Evolutionary conservation across 1,140 invertebrate genomes (phyloP).

Genomic region (Cataglyphis hispanica): DNA sequence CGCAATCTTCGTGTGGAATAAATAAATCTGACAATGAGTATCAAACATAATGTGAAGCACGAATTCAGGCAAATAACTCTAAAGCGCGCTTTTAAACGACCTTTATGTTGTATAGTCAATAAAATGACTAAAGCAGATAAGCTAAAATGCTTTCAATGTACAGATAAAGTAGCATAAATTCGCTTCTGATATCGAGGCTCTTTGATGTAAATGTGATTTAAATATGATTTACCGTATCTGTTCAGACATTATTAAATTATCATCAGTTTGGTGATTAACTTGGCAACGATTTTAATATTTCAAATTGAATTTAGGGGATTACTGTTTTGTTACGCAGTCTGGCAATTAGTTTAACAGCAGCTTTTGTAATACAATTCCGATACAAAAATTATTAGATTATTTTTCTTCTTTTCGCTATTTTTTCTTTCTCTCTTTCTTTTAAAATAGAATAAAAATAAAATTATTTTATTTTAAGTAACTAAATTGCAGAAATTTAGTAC

Average conservation of each 20-base stretch:
- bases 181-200: background rate
- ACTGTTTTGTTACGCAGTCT: background rate
- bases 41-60: background rate
- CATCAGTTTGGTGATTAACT: background rate
- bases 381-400: background rate
- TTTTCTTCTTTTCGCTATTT: too few relatives aligned
- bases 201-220: slow-evolving; percentile 35
- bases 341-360: background rate
- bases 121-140: slow-evolving; percentile 40
- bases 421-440: background rate
- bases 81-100: slow-evolving; percentile 10
- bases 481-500: background rate
- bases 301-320: background rate
- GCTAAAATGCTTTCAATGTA: slow-evolving; percentile 15
- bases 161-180: slow-evolving; percentile 1
- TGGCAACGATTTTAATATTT: background rate
- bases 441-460: background rate
- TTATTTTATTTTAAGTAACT: slow-evolving; percentile 5
- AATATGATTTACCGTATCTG: slow-evolving; percentile 21
- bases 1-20: background rate
- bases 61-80: slow-evolving; percentile 24
- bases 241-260: background rate
- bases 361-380: background rate
- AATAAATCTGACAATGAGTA: background rate
- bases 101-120: background rate